phyloP scores from a whole-genome alignment of 2,113 vertebrate species.

The Thunnus thynnus region DNA sequence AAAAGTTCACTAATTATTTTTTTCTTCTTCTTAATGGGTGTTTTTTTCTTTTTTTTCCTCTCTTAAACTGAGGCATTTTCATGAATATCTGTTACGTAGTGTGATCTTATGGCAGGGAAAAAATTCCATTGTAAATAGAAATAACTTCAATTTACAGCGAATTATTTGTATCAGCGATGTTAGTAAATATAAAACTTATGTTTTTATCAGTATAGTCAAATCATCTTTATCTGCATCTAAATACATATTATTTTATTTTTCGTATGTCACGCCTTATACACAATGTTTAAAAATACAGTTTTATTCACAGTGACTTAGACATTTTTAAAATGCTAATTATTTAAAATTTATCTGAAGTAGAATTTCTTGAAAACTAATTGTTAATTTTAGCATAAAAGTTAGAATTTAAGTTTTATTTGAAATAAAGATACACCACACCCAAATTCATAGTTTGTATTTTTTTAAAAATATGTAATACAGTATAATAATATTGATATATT shows the following conservation, averaged over 20 bases:
- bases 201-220: not conserved
- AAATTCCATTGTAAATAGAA: not conserved
- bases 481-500: not conserved
- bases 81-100: not conserved
- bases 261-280: too few relatives aligned
- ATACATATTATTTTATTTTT: not conserved
- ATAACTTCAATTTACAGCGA: not conserved
- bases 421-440: not conserved
- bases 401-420: not conserved
- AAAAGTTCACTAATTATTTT: conserved; percentile 61
- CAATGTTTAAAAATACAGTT: not conserved
- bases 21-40: not conserved
- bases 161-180: not conserved
- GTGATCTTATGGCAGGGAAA: not conserved
- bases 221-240: too few relatives aligned
- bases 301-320: not conserved
- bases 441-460: not conserved
- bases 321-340: not conserved
- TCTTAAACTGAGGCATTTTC: too few relatives aligned
- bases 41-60: not conserved
- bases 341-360: not conserved
- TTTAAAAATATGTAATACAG: not conserved
- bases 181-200: not conserved
- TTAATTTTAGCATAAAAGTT: too few relatives aligned
- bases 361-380: not conserved